phyloP scores from a whole-genome alignment of 2,113 vertebrate species.

The Heptranchias perlo region DNA sequence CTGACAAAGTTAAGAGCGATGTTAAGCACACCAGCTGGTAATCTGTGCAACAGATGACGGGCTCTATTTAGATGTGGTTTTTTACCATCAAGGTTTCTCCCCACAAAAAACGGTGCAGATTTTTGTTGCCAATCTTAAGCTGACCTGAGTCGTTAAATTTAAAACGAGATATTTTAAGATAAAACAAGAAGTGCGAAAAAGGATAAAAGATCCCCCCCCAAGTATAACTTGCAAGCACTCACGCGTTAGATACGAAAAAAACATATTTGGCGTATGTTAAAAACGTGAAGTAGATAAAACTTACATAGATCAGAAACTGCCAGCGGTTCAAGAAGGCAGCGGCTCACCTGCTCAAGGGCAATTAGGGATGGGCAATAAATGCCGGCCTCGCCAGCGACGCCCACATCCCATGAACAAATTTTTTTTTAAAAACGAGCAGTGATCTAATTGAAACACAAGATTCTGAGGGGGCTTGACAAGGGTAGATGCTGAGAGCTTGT shows the following conservation, averaged over 20 bases:
- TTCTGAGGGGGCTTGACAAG: too few species aligned
- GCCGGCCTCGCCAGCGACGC: too few species aligned
- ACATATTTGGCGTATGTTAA: neutral
- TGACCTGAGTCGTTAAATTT: neutral
- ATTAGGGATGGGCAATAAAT: too few species aligned
- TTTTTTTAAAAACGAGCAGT: too few species aligned
- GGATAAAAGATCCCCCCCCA: neutral
- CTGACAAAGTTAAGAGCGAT: neutral
- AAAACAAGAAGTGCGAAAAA: neutral
- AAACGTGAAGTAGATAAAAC: neutral
- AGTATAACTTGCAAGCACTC: neutral
- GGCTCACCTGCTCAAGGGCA: too few species aligned
- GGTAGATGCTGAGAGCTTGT: too few species aligned
- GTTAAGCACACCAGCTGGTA: neutral
- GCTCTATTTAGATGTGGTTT: constrained; percentile 9
- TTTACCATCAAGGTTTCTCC: neutral
- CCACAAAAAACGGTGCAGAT: neutral
- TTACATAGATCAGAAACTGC: neutral
- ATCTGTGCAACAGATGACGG: neutral
- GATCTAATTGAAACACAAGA: too few species aligned
- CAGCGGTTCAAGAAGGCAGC: too few species aligned
- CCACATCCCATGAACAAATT: too few species aligned
- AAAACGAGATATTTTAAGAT: neutral
- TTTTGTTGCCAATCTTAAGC: too few species aligned
- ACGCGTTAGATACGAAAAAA: neutral